Conservation (phyloP, 2,888 invertebrate genomes). For the Sminthurinus aureus region DNA sequence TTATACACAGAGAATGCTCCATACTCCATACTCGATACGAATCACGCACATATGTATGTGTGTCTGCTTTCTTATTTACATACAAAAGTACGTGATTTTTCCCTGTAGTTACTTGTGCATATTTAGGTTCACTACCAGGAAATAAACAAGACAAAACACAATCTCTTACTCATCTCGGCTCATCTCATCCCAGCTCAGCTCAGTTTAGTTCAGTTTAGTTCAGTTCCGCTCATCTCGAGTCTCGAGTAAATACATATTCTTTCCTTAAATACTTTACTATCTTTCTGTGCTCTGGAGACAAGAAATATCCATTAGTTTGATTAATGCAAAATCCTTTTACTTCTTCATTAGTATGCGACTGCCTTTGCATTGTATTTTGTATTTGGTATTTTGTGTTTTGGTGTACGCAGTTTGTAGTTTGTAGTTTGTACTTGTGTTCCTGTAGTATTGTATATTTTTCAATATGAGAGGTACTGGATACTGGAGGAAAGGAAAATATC, state of each 20-base stretch:
- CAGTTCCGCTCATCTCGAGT: not conserved
- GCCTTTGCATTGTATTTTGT: not conserved
- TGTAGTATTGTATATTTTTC: not conserved
- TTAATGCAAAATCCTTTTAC: not conserved
- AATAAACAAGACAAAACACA: too few relatives aligned
- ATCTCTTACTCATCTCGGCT: too few relatives aligned
- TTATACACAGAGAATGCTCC: not conserved
- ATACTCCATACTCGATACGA: not conserved
- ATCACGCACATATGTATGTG: not conserved
- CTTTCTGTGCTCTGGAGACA: not conserved
- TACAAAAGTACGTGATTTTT: too few relatives aligned
- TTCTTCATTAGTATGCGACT: not conserved
- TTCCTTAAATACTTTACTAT: not conserved
- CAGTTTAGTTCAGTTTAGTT: not conserved
- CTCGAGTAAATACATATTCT: not conserved
- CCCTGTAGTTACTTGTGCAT: too few relatives aligned
- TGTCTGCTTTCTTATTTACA: not conserved
- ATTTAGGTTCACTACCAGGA: too few relatives aligned
- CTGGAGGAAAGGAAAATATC: too few relatives aligned
- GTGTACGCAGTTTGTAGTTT: not conserved
- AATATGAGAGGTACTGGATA: not conserved
- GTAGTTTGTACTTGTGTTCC: not conserved
- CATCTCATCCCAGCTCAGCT: not conserved
- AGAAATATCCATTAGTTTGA: constrained; percentile 14
- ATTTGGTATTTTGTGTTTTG: too few relatives aligned